Base-by-base conservation (phyloP, 1,140 invertebrate species). In the Paralvinella palmiformis region DNA sequence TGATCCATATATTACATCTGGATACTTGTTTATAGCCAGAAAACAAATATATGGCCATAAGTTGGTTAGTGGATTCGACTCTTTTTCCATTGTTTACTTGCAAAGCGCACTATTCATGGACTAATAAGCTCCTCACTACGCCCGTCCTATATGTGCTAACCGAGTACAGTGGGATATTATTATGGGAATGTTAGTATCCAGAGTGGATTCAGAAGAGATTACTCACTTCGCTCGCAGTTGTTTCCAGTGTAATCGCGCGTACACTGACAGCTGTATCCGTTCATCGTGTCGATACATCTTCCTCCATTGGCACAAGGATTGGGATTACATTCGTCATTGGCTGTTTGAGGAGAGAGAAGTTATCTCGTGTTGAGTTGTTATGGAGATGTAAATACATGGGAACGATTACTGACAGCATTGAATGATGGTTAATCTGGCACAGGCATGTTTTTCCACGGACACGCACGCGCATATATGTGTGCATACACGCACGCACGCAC, bases 221-320 rank as follows among this genome's bases (percentile, higher is more conserved):
- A 65, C 64, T 66, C 32, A 48, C 65, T 33, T 64, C 65, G 50
- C 45, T 66, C 84, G 69, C 94, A 96, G 64, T 91, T 88, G 71
- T 89, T 52, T 78, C 82, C 81, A 37, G 78, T 76, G 65, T 83
- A 83, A 36, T 79, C 80, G 22, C 56, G 59, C 35, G 84, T 82
- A 72, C 93, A 96, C 64, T 88, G 84, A 76, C 94, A 97, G 10
- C 89, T 88, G 75, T 96, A 96, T 0, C 93, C 94, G 13, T 92
- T 93, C 0, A 96, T 91, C 0, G 93, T 92, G 76, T 94, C 91
- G 0, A 80, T 80, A 69, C 94, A 96, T 3, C 83, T 86, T 0
- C 89, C 92, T n/a, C 87, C 87, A 79, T 94, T 91, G 71, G 87
- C 85, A 73, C 92, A 96, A 0, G 93, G 92, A 65, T 83, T 80